These are phyloP conservation scores for Holothuria glaberrima DNA, from an alignment of 35 echinoderm and acorn worm species.

Conservation along the genomic window DNA sequence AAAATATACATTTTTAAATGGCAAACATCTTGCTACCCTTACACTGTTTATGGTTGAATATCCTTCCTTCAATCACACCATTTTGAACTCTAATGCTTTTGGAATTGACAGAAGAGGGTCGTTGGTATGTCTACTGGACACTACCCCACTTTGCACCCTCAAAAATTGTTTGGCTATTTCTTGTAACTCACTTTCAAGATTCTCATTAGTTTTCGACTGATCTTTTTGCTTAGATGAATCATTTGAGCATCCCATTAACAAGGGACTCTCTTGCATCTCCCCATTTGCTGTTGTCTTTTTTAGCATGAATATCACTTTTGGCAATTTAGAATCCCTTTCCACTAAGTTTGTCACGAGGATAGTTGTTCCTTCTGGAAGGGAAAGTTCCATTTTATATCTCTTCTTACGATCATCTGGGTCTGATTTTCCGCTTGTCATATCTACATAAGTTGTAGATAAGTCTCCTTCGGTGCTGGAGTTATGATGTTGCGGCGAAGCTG, in stretches of 20 bases:
- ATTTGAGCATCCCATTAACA: conserved; percentile 32
- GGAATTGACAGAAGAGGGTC: neutral
- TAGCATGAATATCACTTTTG: conserved; percentile 54
- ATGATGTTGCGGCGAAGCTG: neutral
- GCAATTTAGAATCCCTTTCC: conserved; percentile 10
- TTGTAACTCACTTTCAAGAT: neutral
- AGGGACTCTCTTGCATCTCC: neutral
- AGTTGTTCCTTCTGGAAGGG: conserved; percentile 38
- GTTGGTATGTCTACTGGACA: neutral
- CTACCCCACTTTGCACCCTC: neutral
- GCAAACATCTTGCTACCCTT: no score
- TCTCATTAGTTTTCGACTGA: neutral
- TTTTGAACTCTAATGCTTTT: conserved; percentile 27
- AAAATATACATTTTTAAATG: no score
- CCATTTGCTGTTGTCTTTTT: conserved; percentile 12
- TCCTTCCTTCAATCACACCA: neutral
- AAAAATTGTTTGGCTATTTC: conserved; percentile 30
- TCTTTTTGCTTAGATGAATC: neutral
- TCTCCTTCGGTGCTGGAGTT: neutral
- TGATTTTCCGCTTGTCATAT: conserved; percentile 35
- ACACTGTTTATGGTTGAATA: no score
- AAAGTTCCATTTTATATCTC: conserved; percentile 51
- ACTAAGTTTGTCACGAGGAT: conserved; percentile 53
- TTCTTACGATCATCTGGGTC: conserved; percentile 22
- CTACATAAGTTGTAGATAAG: conserved; percentile 18